A percentile compares a stretch with the other conserved stretches of the same genome.
Conservation (phyloP, 1,140 invertebrate species). For the Zeugodacus cucurbitae region DNA sequence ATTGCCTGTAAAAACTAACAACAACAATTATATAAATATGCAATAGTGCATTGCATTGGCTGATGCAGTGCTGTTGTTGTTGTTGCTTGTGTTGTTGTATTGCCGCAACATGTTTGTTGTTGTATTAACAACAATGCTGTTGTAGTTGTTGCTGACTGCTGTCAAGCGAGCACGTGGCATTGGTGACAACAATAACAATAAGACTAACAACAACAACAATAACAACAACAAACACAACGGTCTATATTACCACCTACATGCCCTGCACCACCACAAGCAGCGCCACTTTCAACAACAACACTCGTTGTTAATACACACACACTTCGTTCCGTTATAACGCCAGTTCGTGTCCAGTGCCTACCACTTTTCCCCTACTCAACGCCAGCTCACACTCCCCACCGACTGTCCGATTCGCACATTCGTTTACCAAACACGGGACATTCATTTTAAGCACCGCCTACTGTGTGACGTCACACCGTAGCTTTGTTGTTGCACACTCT, state of each 20-base stretch:
- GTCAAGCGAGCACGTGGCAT: slow-evolving; percentile 12
- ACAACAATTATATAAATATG: slow-evolving; percentile 27
- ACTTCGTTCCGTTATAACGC: not conserved
- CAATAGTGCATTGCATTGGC: slow-evolving; percentile 21
- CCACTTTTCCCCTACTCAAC: not conserved
- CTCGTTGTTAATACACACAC: not conserved
- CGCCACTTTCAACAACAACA: not conserved
- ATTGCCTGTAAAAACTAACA: not conserved
- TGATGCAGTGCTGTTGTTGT: not conserved
- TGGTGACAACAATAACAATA: not conserved
- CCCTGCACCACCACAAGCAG: not conserved
- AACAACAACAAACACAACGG: not conserved
- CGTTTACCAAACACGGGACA: not conserved
- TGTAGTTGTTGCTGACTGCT: not conserved
- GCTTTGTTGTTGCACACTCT: slow-evolving; percentile 14
- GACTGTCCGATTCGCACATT: not conserved
- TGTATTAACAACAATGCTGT: not conserved
- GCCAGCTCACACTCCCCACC: not conserved
- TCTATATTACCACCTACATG: not conserved
- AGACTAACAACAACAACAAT: not conserved
- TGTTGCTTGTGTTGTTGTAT: not conserved
- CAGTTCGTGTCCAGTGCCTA: not conserved
- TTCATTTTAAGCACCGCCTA: slow-evolving; percentile 31
- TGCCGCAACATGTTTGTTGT: not conserved
- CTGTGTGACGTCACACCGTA: not conserved